Evolutionary conservation across 2,797 vertebrate species (phyloP), one percentile per base, ranked within the genome.

Genomic region (Nannoperca obscura): DNA sequence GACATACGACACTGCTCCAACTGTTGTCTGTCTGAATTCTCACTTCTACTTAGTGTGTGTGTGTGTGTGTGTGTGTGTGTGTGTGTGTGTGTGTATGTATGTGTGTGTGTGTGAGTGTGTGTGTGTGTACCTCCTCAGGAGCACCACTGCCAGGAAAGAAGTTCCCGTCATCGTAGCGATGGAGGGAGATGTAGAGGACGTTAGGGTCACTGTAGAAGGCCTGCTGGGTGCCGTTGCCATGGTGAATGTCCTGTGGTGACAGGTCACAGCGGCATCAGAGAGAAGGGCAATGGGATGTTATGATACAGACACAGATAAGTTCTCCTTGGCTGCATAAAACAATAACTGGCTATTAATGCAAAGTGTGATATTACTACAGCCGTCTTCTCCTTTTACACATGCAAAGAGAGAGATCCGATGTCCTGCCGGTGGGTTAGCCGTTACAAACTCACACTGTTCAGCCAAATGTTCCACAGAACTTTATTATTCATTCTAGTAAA

Each of bases 71-170:
- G n/a, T n/a, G n/a, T n/a, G n/a, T n/a, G n/a, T n/a, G n/a, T n/a
- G n/a, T n/a, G n/a, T n/a, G n/a, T n/a, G n/a, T n/a, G n/a, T n/a
- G n/a, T n/a, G n/a, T n/a, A n/a, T n/a, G n/a, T n/a, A n/a, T n/a
- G n/a, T n/a, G n/a, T n/a, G n/a, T n/a, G n/a, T n/a, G n/a, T n/a
- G n/a, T n/a, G n/a, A n/a, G n/a, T 40, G 49, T 64, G 53, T 53
- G 30, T n/a, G 54, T 7, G 55, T 20, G 15, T 82, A 97, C 97
- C 97, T 98, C 98, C 81, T 98, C 97, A 17, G 98, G 97, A 49
- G 97, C 97, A n/a, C 98, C 98, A 0, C 97, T 99, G 86, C 98
- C 98, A 0, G 97, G 97, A 81, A 98, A 99, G 93, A 99, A 99
- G 94, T 98, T 99, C 20, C 97, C 97, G 0, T 98, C 96, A 10